Evolutionary conservation across 2,113 vertebrate species (phyloP).

Genomic region (Tauraco erythrolophus): DNA sequence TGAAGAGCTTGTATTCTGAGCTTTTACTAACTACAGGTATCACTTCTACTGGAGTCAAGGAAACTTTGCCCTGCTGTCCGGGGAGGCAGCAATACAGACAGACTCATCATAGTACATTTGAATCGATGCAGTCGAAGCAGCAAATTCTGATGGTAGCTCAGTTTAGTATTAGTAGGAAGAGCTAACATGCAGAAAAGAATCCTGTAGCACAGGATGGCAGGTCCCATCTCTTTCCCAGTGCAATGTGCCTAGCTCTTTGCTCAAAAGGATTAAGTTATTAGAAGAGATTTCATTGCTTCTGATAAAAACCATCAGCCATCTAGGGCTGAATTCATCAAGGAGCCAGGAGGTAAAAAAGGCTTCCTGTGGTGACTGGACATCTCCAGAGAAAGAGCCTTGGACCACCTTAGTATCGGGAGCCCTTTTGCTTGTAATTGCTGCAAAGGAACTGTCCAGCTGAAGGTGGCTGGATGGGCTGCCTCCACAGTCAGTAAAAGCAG

Average conservation of each 20-base stretch:
- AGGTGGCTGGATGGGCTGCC: neutral
- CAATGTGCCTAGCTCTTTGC: neutral
- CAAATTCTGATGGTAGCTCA: neutral
- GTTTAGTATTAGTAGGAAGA: neutral
- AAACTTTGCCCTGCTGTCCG: neutral
- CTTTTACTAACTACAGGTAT: neutral
- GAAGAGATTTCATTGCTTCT: neutral
- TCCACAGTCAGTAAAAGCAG: neutral
- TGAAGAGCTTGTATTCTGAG: neutral
- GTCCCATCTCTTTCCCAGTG: too few species aligned
- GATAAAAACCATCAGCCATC: neutral
- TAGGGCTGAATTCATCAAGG: neutral
- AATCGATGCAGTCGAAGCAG: neutral
- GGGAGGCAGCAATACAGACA: neutral
- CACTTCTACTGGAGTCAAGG: neutral
- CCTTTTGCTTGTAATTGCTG: neutral
- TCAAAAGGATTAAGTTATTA: too few species aligned
- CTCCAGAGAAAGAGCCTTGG: neutral
- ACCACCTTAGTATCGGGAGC: neutral
- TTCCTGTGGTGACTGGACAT: neutral
- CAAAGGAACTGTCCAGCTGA: neutral
- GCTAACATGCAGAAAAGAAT: neutral
- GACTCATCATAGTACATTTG: fast-evolving
- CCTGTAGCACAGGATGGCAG: neutral
- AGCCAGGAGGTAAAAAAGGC: neutral